These are phyloP conservation scores for Nomada lathburiana DNA, from an alignment of 2,888 invertebrate genomes.

Conservation along the genomic window DNA sequence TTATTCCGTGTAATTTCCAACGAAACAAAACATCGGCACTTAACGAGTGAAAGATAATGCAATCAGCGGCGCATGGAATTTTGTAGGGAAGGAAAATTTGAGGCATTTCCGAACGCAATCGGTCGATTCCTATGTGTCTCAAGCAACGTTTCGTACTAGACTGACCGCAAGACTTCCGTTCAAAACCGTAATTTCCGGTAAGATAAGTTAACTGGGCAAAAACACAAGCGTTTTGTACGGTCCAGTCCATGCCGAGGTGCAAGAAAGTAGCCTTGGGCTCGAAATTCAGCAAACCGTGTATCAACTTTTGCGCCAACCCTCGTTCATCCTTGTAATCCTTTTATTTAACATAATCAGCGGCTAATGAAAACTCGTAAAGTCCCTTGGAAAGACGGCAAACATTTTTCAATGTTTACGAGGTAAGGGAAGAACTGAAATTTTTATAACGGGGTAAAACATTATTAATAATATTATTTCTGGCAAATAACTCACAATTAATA, in stretches of 20 bases:
- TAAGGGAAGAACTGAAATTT: too few relatives aligned
- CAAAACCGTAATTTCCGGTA: conserved; percentile 68
- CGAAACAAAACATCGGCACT: too few relatives aligned
- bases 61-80: background rate
- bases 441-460: too few relatives aligned
- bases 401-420: too few relatives aligned
- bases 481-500: too few relatives aligned
- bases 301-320: conserved; percentile 44
- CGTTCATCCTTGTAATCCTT: conserved; percentile 49
- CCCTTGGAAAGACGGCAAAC: background rate
- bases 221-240: conserved; percentile 39
- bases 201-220: conserved; percentile 64
- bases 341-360: conserved; percentile 15
- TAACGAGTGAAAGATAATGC: too few relatives aligned
- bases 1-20: too few relatives aligned
- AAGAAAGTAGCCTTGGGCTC: conserved; percentile 61
- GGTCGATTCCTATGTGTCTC: conserved; percentile 19
- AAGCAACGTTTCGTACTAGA: conserved; percentile 40
- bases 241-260: conserved; percentile 26
- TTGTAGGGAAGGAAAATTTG: background rate
- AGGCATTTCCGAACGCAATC: background rate
- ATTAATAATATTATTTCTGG: too few relatives aligned
- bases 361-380: background rate
- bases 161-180: conserved; percentile 69
- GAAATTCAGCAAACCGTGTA: conserved; percentile 64